A percentile compares a stretch with the other conserved stretches of the same genome.
Evolutionary conservation across 2,113 vertebrate genomes (phyloP).

Genomic region (Oreochromis aureus): DNA sequence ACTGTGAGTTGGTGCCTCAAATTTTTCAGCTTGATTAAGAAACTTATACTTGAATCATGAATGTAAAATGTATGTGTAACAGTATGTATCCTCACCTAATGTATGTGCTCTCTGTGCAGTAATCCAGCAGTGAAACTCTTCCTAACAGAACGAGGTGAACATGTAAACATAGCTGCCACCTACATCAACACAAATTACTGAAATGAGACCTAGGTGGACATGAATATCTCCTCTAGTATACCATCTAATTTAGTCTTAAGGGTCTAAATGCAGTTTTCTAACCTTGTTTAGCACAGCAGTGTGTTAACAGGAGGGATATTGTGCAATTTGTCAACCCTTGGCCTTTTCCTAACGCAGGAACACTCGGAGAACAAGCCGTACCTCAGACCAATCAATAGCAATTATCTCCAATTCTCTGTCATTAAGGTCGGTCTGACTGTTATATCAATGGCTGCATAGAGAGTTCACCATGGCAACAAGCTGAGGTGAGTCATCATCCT

Average conservation of each 20-base stretch:
- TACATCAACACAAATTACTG: background rate
- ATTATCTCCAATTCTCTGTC: slow-evolving; percentile 40
- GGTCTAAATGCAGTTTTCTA: background rate
- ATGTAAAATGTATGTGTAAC: background rate
- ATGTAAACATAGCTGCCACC: background rate
- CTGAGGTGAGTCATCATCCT: slow-evolving; percentile 30
- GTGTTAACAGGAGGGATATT: background rate
- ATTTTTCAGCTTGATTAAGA: background rate
- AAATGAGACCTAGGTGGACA: background rate
- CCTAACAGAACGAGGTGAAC: background rate
- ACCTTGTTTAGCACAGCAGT: background rate
- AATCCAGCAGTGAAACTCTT: background rate
- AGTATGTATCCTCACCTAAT: background rate
- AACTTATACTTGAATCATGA: background rate
- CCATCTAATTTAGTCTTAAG: background rate
- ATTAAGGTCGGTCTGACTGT: slow-evolving; percentile 26
- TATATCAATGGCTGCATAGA: background rate
- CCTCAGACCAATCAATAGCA: slow-evolving; percentile 10
- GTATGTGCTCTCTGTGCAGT: background rate
- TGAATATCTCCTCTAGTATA: background rate
- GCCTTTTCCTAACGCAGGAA: slow-evolving; percentile 1
- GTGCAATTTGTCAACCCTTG: background rate
- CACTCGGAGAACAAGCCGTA: background rate
- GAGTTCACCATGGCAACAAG: slow-evolving; percentile 21
- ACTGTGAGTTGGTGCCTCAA: background rate